Evolutionary conservation across 1,140 invertebrate species (phyloP), one percentile per base, ranked within the genome.

Genomic region (Euwallacea fornicatus): DNA sequence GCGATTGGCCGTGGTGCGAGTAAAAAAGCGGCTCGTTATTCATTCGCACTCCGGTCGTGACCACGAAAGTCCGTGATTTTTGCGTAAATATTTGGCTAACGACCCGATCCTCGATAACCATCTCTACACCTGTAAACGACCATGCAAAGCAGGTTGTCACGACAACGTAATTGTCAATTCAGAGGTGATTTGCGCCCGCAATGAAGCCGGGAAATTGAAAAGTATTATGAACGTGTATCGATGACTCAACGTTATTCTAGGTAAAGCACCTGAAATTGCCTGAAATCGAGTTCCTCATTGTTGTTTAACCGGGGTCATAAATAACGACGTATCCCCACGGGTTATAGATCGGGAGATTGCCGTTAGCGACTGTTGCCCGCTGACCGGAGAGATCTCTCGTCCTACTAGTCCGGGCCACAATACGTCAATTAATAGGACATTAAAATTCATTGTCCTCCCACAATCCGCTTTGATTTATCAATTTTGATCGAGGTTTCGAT

Each of bases 91-190:
- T 74, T 74, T 74, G 68, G 73, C 71, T 68, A 74, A 71, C 60
- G 42, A 43, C 44, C 58, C 59, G 46, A 13, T 33, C 4, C 21
- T 8, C 64, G 68, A 70, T 70, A 71, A 33, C 10, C 10, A 71
- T 69, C 69, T 74, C 64, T 60, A 66, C 63, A 74, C 69, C 73
- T 74, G 58, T 71, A 65, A 72, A 67, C 64, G 67, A 53, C 16
- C 59, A 74, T 71, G 65, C 63, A 74, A 74, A 74, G 60, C 65
- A 46, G 69, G 7, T 67, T 74, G 73, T 74, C 68, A 74, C 73
- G 73, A 74, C 73, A 66, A 70, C 64, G 62, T 71, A 74, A 74
- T 74, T 74, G 73, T 71, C 73, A 74, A 71, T 74, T 60, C 66
- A 68, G 33, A 47, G 65, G 66, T 68, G 66, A 68, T 68, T 68